These are phyloP conservation scores for Zosterops hypoxanthus DNA, from an alignment of 2,113 vertebrate genomes.

Conservation along the genomic window DNA sequence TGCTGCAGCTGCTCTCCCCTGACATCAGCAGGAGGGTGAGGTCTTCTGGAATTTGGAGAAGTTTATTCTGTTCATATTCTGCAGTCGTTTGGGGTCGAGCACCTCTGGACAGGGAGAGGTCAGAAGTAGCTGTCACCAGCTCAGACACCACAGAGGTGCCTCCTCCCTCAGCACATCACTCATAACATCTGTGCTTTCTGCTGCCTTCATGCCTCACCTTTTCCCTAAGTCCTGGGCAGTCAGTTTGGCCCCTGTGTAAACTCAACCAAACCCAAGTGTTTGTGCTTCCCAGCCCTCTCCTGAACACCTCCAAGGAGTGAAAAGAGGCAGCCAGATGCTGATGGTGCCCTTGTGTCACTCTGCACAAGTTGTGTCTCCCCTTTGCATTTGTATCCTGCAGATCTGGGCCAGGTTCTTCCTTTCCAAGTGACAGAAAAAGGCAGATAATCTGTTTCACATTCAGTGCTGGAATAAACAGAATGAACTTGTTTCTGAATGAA, in stretches of 20 bases:
- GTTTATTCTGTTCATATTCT: neutral
- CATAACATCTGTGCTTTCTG: neutral
- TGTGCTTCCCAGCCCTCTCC: neutral
- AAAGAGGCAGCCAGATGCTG: neutral
- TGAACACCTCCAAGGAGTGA: neutral
- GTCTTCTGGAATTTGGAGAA: neutral
- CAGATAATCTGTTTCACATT: neutral
- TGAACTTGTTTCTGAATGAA: conserved; percentile 23
- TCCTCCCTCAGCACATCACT: neutral
- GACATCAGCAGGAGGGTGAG: neutral
- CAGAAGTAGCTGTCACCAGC: neutral
- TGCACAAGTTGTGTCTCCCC: neutral
- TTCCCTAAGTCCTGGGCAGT: neutral
- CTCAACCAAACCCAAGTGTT: neutral
- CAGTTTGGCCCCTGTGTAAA: neutral
- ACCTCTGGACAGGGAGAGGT: neutral
- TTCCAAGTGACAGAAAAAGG: neutral
- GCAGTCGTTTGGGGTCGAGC: neutral
- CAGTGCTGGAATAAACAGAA: neutral
- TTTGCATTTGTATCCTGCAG: neutral
- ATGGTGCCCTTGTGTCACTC: neutral
- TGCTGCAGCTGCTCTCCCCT: neutral
- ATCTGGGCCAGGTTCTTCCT: neutral
- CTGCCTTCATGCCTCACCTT: neutral
- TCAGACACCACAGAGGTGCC: neutral